Base-by-base conservation (phyloP, 1,140 invertebrate genomes). In the Drosophila punjabiensis region DNA sequence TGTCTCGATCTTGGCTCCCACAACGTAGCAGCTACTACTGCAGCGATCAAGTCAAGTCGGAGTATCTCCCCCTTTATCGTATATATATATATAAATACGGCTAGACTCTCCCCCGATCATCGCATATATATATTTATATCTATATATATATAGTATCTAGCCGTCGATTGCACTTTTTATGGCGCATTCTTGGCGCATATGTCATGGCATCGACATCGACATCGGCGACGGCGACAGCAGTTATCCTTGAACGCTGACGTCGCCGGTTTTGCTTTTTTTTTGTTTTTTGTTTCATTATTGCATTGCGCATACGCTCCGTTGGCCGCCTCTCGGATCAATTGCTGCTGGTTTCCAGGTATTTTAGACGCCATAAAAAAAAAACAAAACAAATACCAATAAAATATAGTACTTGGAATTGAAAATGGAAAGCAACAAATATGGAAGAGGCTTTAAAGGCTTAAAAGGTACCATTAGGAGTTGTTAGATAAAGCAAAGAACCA, bases 111-210 rank as follows among this genome's bases (percentile, higher is more conserved):
- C 32, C 43, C 39, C 60, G 30, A 20, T 47, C 33, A 53, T 41
- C 53, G 16, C 39, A 20, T 14, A 41, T 32, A 20, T 33, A 61
- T 69, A 24, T 66, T 5, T 65, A 75, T 41, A 37, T 30, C 30
- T 53, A 41, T 20, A 28, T 65, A 33, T 55, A 14, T 73, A 14
- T 45, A 20, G 8, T 43, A n/a, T 43, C 32, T 56, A 39, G 55
- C 61, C 59, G 14, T 77, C 73, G 73, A 63, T 75, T 70, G 70
- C 47, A 56, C 47, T 62, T 70, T 84, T 89, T 79, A 88, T 81
- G 74, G 84, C 84, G 69, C 85, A 88, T 88, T 88, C 84, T 88
- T 88, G 16, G 69, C 68, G 73, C 68, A 88, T 88, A 88, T 88
- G 86, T 87, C 85, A 87, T 66, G 75, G 66, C 61, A 67, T 47